A percentile compares a stretch with the other conserved stretches of the same genome.
Conservation (phyloP, 2,797 vertebrate genomes). For the Pseudochirops corinnae region DNA sequence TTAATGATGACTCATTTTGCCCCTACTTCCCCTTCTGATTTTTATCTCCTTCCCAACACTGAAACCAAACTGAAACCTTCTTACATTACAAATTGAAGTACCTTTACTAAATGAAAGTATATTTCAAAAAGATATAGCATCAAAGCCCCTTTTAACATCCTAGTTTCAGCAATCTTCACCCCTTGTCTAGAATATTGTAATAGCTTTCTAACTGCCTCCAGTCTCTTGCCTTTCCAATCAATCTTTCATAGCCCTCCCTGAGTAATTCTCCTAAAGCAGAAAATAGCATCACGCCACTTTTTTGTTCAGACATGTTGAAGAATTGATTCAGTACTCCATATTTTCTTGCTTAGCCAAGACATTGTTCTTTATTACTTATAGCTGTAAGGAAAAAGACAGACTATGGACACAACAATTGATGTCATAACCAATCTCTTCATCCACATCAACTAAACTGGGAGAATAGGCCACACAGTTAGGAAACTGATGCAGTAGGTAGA, state of each 20-base stretch:
- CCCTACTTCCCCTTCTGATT: neutral
- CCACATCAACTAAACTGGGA: neutral
- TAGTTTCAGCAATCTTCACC: neutral
- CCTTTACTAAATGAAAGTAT: neutral
- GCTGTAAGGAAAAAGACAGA: neutral
- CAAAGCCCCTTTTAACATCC: neutral
- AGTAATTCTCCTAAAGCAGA: neutral
- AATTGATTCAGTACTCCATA: neutral
- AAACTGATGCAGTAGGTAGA: neutral
- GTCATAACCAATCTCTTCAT: neutral
- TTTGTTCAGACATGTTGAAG: neutral
- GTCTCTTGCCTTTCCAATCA: neutral
- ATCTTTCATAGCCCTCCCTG: neutral
- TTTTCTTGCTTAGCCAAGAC: neutral
- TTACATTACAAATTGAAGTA: neutral
- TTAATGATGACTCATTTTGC: neutral
- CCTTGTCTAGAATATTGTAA: neutral
- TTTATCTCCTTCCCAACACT: neutral
- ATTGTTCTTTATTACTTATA: constrained; percentile 3
- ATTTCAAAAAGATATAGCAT: neutral
- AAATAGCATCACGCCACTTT: neutral
- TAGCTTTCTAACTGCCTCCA: neutral
- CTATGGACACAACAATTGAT: neutral
- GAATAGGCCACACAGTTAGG: neutral
- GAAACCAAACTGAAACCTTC: neutral